phyloP scores from a whole-genome alignment of 2,888 invertebrate genomes.

The Polyploca ridens region DNA sequence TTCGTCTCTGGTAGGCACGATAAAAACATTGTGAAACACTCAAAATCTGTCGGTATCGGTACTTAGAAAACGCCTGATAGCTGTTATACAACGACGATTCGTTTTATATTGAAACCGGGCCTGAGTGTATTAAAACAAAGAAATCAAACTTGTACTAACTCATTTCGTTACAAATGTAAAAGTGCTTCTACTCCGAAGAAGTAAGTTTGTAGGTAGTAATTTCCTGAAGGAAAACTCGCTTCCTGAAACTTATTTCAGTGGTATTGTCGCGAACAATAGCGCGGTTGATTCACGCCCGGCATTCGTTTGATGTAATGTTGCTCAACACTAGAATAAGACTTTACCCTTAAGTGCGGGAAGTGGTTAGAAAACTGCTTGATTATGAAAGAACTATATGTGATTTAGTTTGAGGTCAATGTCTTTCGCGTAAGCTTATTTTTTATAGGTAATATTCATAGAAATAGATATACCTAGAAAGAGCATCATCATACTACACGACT shows the following conservation, averaged over 20 bases:
- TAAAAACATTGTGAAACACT: no score
- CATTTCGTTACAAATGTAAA: conserved; percentile 22
- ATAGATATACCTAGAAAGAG: no score
- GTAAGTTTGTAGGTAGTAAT: conserved; percentile 63
- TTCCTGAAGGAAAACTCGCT: conserved; percentile 67
- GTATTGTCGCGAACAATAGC: conserved; percentile 76
- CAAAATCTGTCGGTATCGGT: no score
- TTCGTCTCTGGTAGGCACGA: no score
- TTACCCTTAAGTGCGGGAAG: conserved; percentile 21
- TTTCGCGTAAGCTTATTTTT: not conserved
- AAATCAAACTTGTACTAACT: not conserved
- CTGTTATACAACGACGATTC: no score
- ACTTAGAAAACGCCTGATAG: no score
- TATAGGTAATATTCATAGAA: no score
- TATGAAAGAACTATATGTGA: conserved; percentile 23
- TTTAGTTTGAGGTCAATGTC: not conserved
- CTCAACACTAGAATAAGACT: conserved; percentile 33
- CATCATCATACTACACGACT: no score
- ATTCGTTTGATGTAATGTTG: conserved; percentile 46
- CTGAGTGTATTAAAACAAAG: no score
- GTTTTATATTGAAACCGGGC: no score
- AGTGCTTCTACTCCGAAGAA: conserved; percentile 25
- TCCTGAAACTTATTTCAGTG: conserved; percentile 70
- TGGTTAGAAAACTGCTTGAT: conserved; percentile 26
- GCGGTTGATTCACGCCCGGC: conserved; percentile 65